Conservation (phyloP, 2,797 vertebrate genomes). For the Enteromius mattozi region DNA sequence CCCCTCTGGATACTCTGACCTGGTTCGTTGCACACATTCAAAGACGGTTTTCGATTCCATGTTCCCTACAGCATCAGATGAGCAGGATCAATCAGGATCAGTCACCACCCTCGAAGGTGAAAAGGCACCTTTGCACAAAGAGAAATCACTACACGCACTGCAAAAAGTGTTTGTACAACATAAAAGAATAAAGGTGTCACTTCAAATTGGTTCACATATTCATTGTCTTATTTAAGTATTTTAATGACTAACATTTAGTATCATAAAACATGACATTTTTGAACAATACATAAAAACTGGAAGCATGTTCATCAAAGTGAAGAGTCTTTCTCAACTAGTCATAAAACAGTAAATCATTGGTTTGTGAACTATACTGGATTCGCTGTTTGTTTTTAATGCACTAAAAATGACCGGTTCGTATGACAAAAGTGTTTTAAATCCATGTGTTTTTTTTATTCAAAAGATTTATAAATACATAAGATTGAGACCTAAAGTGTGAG, state of each 20-base stretch:
- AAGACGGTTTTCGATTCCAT: conserved; percentile 22
- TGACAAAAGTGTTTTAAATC: conserved; percentile 19
- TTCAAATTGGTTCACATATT: neutral
- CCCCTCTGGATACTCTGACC: conserved; percentile 23
- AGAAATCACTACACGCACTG: neutral
- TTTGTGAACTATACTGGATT: neutral
- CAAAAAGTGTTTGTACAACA: neutral
- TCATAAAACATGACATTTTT: neutral
- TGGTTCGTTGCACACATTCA: conserved; percentile 28
- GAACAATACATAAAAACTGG: neutral
- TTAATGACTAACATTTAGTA: neutral
- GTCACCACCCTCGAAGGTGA: conserved; percentile 6
- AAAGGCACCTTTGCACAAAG: conserved; percentile 24
- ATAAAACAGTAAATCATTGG: neutral
- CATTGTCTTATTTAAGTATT: neutral
- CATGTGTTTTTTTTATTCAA: neutral
- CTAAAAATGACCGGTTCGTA: neutral
- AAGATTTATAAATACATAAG: conserved; percentile 41
- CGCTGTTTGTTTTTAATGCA: neutral
- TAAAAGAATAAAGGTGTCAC: neutral
- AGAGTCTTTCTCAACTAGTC: neutral
- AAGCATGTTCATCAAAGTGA: neutral
- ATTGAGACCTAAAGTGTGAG: conserved; percentile 20
- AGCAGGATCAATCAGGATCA: conserved; percentile 34
- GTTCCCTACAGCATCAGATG: conserved; percentile 16